Evolutionary conservation across 2,797 vertebrate species (phyloP).

Genomic region (Scolopax bukidnonensis): DNA sequence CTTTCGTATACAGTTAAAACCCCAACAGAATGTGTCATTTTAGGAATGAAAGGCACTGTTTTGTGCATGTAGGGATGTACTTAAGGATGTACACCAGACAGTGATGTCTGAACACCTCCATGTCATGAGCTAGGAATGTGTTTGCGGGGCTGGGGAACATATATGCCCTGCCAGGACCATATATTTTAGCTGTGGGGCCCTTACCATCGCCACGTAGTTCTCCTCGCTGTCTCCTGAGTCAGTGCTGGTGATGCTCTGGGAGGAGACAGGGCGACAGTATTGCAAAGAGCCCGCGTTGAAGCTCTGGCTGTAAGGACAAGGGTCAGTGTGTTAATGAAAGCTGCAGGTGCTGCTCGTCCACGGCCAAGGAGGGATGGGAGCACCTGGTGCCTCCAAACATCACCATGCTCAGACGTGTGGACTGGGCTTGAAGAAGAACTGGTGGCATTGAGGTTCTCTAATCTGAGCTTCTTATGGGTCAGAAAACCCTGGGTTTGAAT

Average conservation of each 20-base stretch:
- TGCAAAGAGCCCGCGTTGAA: constrained; percentile 90
- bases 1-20: neutral
- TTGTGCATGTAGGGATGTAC: neutral
- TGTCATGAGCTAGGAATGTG: neutral
- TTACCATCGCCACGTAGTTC: constrained; percentile 98
- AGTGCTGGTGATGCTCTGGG: constrained; percentile 99
- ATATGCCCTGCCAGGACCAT: neutral
- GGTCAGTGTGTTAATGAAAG: neutral
- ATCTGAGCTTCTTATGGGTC: neutral
- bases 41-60: neutral
- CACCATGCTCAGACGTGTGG: accelerated
- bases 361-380: neutral
- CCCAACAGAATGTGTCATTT: neutral
- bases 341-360: neutral
- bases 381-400: neutral
- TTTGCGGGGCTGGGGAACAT: neutral
- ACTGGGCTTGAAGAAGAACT: neutral
- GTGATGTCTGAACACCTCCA: neutral
- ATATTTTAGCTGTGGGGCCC: neutral
- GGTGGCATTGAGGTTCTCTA: neutral
- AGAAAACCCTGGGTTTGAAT: neutral
- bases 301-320: constrained; percentile 79
- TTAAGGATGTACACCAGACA: neutral
- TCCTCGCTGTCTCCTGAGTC: constrained; percentile 98
- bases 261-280: constrained; percentile 95